Evolutionary conservation across 2,113 vertebrate genomes (phyloP).

Genomic region (Myiozetetes cayanensis): DNA sequence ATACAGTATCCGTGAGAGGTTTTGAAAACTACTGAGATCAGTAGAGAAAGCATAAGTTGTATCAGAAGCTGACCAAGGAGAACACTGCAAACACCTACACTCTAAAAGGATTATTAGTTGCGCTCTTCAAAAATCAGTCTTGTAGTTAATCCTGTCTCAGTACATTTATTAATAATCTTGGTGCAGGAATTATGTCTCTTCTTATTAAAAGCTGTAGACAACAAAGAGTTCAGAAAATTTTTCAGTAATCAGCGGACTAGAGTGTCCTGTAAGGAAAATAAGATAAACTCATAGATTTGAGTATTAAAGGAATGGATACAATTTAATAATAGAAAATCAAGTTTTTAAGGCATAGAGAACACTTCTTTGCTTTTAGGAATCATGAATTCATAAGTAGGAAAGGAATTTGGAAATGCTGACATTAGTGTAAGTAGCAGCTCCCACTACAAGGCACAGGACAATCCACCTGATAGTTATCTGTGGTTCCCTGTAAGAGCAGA

Average conservation of each 20-base stretch:
- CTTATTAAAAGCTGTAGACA: neutral
- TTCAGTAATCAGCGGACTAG: neutral
- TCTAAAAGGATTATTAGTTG: neutral
- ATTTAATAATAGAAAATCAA: neutral
- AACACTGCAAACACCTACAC: neutral
- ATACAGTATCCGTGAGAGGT: neutral
- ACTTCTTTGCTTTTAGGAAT: neutral
- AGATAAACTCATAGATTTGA: neutral
- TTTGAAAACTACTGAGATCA: neutral
- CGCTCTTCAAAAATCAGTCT: neutral
- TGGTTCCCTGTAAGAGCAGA: neutral
- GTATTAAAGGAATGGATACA: neutral
- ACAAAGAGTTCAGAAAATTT: neutral
- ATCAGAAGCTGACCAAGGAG: neutral
- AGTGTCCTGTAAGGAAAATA: neutral
- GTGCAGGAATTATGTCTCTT: neutral
- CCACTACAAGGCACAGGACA: accelerated
- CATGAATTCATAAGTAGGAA: neutral
- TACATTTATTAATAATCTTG: neutral
- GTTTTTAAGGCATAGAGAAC: neutral
- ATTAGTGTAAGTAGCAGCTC: neutral
- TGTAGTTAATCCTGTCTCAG: neutral
- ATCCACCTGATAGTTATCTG: accelerated
- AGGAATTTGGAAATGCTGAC: neutral
- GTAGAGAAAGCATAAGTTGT: neutral